phyloP scores from a whole-genome alignment of 2,888 invertebrate species.

The Tryphoninae sp. region DNA sequence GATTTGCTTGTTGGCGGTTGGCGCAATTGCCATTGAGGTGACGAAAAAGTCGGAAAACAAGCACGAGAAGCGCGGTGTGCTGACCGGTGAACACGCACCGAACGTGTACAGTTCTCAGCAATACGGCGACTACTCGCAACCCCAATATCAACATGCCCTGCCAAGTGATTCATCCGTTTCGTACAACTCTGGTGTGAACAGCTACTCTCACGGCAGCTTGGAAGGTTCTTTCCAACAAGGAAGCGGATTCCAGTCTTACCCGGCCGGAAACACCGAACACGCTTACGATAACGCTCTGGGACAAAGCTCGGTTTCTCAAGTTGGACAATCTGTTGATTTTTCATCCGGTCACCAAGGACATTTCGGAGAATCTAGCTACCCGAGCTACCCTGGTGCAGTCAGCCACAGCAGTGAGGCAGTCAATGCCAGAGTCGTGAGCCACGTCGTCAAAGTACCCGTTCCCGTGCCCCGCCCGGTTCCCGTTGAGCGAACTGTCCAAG shows the following conservation, averaged over 20 bases:
- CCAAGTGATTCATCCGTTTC: neutral
- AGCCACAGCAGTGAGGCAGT: slow-evolving; percentile 15
- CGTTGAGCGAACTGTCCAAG: slow-evolving; percentile 42
- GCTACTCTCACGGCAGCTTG: neutral
- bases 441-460: slow-evolving; percentile 52
- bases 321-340: slow-evolving; percentile 21
- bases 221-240: slow-evolving; percentile 21
- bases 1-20: slow-evolving; percentile 65
- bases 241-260: slow-evolving; percentile 10
- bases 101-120: slow-evolving; percentile 10
- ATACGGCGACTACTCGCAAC: slow-evolving; percentile 17
- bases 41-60: slow-evolving; percentile 52
- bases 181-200: slow-evolving; percentile 19
- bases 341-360: slow-evolving; percentile 15
- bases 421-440: slow-evolving; percentile 1
- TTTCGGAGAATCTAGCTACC: neutral
- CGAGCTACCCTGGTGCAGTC: neutral
- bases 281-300: slow-evolving; percentile 26
- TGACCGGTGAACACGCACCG: slow-evolving; percentile 28
- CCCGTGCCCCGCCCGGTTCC: slow-evolving; percentile 58
- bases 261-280: neutral
- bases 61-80: slow-evolving; percentile 64
- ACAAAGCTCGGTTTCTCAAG: slow-evolving; percentile 12
- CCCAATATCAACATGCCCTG: slow-evolving; percentile 14
- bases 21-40: slow-evolving; percentile 55